phyloP scores from a whole-genome alignment of 2,797 vertebrate species.

The Buceros bicornis region DNA sequence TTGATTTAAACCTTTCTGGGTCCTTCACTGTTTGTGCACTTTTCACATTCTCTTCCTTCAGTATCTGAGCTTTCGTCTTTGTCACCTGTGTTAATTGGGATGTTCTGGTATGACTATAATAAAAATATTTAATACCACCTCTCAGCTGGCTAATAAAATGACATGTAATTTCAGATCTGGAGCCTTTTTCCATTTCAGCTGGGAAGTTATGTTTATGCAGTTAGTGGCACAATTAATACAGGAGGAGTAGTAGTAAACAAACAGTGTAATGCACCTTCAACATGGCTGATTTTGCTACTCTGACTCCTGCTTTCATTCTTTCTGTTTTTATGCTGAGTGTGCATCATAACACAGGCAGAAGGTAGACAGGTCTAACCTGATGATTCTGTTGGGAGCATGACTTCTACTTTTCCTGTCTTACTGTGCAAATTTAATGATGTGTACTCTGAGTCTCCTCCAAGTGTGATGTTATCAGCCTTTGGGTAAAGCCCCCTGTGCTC shows the following conservation, averaged over 20 bases:
- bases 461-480: neutral
- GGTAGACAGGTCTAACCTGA: neutral
- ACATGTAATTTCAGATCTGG: neutral
- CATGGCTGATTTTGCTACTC: neutral
- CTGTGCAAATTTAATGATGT: neutral
- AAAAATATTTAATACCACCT: slow-evolving; percentile 3
- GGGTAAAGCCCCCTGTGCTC: neutral
- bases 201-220: neutral
- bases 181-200: neutral
- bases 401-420: neutral
- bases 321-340: neutral
- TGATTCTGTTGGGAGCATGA: neutral
- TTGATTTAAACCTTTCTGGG: neutral
- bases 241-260: neutral
- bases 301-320: neutral
- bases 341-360: slow-evolving; percentile 3
- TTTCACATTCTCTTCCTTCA: neutral
- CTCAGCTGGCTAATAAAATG: slow-evolving; percentile 5
- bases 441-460: neutral
- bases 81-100: neutral
- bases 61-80: neutral
- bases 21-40: neutral
- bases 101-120: neutral
- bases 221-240: neutral
- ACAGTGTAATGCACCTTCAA: neutral